Evolutionary conservation across 2,113 vertebrate species (phyloP), one percentile per base, ranked within the genome.

Genomic region (Crotalus tigris): DNA sequence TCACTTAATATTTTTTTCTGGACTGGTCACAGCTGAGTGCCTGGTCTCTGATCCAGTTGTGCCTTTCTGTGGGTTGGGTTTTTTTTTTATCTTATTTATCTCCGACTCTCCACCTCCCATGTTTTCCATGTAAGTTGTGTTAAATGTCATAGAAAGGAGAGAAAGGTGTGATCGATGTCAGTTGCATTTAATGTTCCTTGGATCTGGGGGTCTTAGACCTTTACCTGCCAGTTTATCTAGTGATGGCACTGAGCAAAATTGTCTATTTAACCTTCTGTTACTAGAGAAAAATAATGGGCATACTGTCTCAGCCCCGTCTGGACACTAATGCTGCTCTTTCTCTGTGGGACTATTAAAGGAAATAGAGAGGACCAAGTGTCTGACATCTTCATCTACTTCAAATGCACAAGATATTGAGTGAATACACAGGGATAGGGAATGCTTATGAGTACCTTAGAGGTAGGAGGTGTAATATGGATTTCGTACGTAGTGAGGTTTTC

Each of bases 1-100:
- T 69, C 89, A 94, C 91, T 92, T 96, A 94, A 75, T 39, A 85
- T 91, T 93, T 51, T 91, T 87, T 93, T 29, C 88, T 91, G 91
- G 44, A 17, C 17, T 92, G 94, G 90, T 61, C 59, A 5, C 8
- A 0, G 2, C 49, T 92, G 88, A 53, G 51, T 44, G 13, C 69
- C 87, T 89, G 51, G 0, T 44, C 51, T 55, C 5, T 85, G 88
- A 75, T 85, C 85, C 9, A 2, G 21, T 5, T 85, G 88, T 89
- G 0, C 23, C 90, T n/a, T 0, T 55, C 44, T 5, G 29, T 91
- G 93, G 13, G 49, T 51, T 51, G 46, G 39, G 2, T 39, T 39
- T 39, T 59, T 11, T 13, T 3, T 85, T 33, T 6, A 12, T 3
- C 17, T 90, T 86, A 19, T 23, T 29, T 59, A 46, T 39, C 17